These are phyloP conservation scores for Anser brachyrhynchus DNA, from an alignment of 2,113 vertebrate species.

Conservation along the genomic window DNA sequence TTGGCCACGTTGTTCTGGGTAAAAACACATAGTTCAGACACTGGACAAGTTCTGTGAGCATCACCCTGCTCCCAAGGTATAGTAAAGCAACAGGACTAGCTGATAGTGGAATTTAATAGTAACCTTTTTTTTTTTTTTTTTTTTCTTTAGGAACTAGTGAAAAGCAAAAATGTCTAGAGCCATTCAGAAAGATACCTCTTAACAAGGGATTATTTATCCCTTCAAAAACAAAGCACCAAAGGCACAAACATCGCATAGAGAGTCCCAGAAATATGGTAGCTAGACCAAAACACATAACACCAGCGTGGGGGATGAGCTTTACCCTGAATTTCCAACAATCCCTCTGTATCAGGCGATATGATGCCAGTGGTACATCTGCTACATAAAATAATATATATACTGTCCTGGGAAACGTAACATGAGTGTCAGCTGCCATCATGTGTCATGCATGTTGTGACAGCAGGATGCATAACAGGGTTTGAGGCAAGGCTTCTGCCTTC, in stretches of 20 bases:
- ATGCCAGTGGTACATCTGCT: not conserved
- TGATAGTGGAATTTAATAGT: not conserved
- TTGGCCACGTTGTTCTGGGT: not conserved
- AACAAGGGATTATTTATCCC: not conserved
- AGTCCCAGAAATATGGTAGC: not conserved
- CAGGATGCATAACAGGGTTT: not conserved
- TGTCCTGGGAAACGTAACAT: rapidly evolving
- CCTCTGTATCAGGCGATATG: not conserved
- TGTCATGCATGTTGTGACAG: not conserved
- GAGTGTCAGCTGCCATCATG: not conserved
- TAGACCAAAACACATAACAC: not conserved
- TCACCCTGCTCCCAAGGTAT: not conserved
- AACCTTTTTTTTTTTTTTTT: not conserved
- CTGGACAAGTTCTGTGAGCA: not conserved
- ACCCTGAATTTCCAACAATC: not conserved
- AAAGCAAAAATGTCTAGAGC: not conserved
- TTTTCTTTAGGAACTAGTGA: not conserved
- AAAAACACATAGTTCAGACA: not conserved
- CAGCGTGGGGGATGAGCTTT: not conserved
- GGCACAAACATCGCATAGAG: not conserved
- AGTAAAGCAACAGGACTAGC: not conserved
- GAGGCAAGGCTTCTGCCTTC: not conserved
- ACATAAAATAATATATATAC: not conserved
- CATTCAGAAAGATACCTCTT: not conserved
- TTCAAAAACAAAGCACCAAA: not conserved